Evolutionary conservation across 1,140 invertebrate species (phyloP), one percentile per base, ranked within the genome.

Genomic region (Drosophila auraria): DNA sequence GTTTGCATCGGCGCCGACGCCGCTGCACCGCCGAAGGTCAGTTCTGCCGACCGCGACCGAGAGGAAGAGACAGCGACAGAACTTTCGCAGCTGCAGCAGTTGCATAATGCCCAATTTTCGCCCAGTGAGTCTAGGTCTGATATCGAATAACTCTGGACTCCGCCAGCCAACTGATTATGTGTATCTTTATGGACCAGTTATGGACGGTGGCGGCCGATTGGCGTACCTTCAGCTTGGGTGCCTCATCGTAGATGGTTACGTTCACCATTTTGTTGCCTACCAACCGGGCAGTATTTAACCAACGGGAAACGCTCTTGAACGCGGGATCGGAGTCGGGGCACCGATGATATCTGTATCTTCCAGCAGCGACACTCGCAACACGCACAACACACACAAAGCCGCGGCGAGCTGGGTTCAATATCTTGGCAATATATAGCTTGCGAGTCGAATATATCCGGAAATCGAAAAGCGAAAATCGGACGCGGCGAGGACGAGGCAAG

Each of bases 231-330:
- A 92, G 65, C 53, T 83, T 59, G n/a, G 91, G 91, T 30, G 78
- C 78, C 61, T 83, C 91, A 73, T 92, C 91, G 58, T 92, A 92
- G 63, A 92, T 91, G 40, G 91, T 84, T 83, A 91, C 81, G 83
- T 92, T 92, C 66, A 92, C 91, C 91, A 92, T 92, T 82, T 78
- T 92, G 78, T 78, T 82, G 65, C 74, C 64, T 63, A 54, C 59
- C 62, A 54, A 42, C 7, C 66, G 68, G 57, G 51, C 69, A 54
- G 58, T 86, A 49, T 66, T 58, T 8, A 86, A 71, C n/a, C 61
- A 50, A 71, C 78, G 82, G 61, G 23, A 65, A 53, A 44, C 56
- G 65, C 58, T 64, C 50, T 87, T 82, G 23, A 56, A 66, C 58
- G 68, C 40, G 25, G 49, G n/a, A 76, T 72, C 25, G 23, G 51